A percentile compares a stretch with the other conserved stretches of the same genome.
These are phyloP conservation scores for Apistogramma diplotaenia DNA, from an alignment of 2,113 vertebrate genomes.

Conservation along the genomic window DNA sequence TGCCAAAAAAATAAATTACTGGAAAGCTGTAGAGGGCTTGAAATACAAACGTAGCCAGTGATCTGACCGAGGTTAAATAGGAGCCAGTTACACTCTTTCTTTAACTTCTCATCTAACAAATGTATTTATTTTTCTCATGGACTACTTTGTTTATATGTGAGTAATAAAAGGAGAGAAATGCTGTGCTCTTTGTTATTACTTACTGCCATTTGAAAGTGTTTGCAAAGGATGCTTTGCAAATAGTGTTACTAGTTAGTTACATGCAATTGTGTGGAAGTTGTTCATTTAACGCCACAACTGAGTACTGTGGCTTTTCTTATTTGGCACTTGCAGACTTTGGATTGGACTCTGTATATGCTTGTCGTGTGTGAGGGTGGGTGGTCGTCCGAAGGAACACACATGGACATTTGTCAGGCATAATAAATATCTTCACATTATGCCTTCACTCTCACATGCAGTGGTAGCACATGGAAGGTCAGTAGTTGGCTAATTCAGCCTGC, in stretches of 20 bases:
- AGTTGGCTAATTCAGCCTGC: slow-evolving; percentile 54
- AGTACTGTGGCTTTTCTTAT: neutral
- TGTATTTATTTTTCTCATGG: neutral
- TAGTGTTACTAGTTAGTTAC: neutral
- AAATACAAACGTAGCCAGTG: neutral
- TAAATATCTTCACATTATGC: slow-evolving; percentile 39
- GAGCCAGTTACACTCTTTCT: too few species aligned
- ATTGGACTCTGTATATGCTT: neutral
- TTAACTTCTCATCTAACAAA: neutral
- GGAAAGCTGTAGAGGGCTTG: slow-evolving; percentile 9
- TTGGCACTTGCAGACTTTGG: neutral
- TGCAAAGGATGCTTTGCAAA: neutral
- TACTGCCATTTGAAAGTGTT: neutral
- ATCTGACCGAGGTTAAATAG: neutral
- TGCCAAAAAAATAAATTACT: slow-evolving; percentile 8
- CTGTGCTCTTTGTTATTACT: neutral
- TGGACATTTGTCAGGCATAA: slow-evolving; percentile 14
- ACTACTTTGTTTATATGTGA: neutral
- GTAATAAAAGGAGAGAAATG: neutral
- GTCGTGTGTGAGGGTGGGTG: neutral
- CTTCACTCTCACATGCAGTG: slow-evolving; percentile 28
- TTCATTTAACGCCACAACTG: neutral
- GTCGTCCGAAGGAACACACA: neutral
- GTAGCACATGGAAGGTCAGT: slow-evolving; percentile 57
- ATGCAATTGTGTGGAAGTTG: neutral